A percentile compares a stretch with the other conserved stretches of the same genome.
These are phyloP conservation scores for Phlogophora meticulosa DNA, from an alignment of 2,888 invertebrate genomes.

Conservation along the genomic window DNA sequence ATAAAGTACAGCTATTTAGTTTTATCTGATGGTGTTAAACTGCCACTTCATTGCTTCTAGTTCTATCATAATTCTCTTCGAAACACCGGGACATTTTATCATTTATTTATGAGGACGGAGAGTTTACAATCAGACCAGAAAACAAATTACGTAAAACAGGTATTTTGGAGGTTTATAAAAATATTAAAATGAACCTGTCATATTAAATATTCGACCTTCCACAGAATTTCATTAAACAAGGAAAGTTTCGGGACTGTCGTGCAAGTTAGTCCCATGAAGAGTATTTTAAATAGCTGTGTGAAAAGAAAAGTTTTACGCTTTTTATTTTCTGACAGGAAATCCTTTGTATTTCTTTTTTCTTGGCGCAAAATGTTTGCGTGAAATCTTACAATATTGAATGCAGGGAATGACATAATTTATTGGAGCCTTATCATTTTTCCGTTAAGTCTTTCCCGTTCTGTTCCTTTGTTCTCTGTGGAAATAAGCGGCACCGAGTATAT, in stretches of 20 bases:
- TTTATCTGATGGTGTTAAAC: slow-evolving; percentile 71
- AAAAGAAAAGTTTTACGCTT: slow-evolving; percentile 72
- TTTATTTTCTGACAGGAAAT: slow-evolving; percentile 64
- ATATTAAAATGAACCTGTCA: slow-evolving; percentile 67
- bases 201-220: slow-evolving; percentile 71
- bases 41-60: slow-evolving; percentile 68
- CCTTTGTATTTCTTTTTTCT: slow-evolving; percentile 64
- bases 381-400: slow-evolving; percentile 62
- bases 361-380: slow-evolving; percentile 50
- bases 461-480: slow-evolving; percentile 64
- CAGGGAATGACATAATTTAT: slow-evolving; percentile 70
- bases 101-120: slow-evolving; percentile 45
- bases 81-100: slow-evolving; percentile 59
- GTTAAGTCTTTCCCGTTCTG: slow-evolving; percentile 64
- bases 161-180: slow-evolving; percentile 35
- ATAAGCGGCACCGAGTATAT: slow-evolving; percentile 51
- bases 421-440: slow-evolving; percentile 73
- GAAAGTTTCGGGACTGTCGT: slow-evolving; percentile 71
- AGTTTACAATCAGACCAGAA: slow-evolving; percentile 27
- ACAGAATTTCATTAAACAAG: slow-evolving; percentile 73
- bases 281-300: slow-evolving; percentile 68
- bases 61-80: slow-evolving; percentile 68
- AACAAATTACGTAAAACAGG: slow-evolving; percentile 32
- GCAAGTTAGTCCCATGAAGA: slow-evolving; percentile 68
- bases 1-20: slow-evolving; percentile 65